Evolutionary conservation across 2,797 vertebrate genomes (phyloP).

Genomic region (Halcyon chelicuti): DNA sequence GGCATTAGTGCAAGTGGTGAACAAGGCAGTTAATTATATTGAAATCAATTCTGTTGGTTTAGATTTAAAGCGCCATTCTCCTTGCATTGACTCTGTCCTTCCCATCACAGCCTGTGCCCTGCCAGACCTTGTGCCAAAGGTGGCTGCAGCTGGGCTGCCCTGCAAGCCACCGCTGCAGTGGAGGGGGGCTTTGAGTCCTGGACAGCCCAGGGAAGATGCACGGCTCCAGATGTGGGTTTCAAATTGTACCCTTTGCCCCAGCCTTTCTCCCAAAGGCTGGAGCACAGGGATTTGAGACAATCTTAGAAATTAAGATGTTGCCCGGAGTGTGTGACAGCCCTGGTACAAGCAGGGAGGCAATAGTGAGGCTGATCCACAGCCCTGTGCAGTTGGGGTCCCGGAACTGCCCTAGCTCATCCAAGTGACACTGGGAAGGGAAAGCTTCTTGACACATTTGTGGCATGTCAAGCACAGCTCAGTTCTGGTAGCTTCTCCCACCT

Average conservation of each 20-base stretch:
- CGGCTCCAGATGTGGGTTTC: rapidly evolving
- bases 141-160: neutral
- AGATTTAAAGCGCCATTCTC: neutral
- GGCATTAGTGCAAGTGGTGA: neutral
- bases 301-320: neutral
- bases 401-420: neutral
- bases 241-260: neutral
- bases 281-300: rapidly evolving
- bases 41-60: neutral
- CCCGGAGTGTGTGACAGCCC: neutral
- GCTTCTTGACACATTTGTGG: neutral
- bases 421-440: neutral
- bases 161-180: rapidly evolving
- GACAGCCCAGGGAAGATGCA: neutral
- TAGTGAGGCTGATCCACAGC: neutral
- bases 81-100: neutral
- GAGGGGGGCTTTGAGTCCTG: rapidly evolving
- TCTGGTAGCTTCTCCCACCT: slow-evolving; percentile 66
- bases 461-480: slow-evolving; percentile 49
- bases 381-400: rapidly evolving
- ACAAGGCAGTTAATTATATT: neutral
- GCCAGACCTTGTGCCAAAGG: rapidly evolving
- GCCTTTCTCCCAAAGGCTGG: neutral
- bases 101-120: neutral
- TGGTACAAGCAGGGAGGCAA: neutral